Conservation (phyloP, 2,888 invertebrate genomes). For the Glaucopsyche alexis region DNA sequence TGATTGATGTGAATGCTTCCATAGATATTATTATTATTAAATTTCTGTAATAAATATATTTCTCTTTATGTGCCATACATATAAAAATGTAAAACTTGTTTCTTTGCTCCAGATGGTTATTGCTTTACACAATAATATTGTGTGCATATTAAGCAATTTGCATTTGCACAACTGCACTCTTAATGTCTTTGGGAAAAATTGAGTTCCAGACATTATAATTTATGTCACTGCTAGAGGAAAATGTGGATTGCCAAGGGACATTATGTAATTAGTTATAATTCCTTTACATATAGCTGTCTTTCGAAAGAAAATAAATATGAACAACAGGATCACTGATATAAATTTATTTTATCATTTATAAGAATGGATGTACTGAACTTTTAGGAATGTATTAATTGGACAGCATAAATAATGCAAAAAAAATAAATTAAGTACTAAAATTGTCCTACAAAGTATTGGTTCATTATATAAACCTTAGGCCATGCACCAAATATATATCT, state of each 20-base stretch:
- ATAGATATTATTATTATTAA: too few species aligned
- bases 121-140: not conserved
- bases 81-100: too few species aligned
- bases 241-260: too few species aligned
- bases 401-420: constrained; percentile 55
- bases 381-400: constrained; percentile 73
- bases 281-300: not conserved
- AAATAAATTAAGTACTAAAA: constrained; percentile 75
- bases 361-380: constrained; percentile 65
- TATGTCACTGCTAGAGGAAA: too few species aligned
- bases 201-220: too few species aligned
- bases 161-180: too few species aligned
- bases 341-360: constrained; percentile 69
- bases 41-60: too few species aligned
- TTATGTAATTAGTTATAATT: not conserved
- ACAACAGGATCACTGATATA: constrained; percentile 49
- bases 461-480: constrained; percentile 69
- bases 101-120: not conserved
- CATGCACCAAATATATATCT: constrained; percentile 62
- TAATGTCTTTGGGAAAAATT: too few species aligned
- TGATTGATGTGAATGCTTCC: too few species aligned
- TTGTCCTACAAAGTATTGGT: constrained; percentile 59
- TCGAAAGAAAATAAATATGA: constrained; percentile 33
- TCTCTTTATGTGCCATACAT: too few species aligned
- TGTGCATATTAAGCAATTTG: too few species aligned